Base-by-base conservation (phyloP, 2,888 invertebrate genomes). In the Polia nebulosa region DNA sequence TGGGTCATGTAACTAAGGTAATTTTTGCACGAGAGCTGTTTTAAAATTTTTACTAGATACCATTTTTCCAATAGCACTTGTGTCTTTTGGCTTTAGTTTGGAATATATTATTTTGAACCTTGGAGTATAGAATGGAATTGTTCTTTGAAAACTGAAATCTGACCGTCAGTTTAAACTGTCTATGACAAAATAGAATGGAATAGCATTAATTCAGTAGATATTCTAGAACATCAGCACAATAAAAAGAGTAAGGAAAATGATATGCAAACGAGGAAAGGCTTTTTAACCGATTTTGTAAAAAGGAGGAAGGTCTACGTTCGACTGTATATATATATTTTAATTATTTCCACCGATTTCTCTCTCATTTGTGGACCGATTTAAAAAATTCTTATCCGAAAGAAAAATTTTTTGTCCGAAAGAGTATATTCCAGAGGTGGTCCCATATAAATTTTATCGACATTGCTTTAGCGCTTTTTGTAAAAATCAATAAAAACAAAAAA, bases 1-100 rank as follows among this genome's bases (percentile, higher is more conserved):
- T 83, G 70, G 83, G 83, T 81, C 83, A 80, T 81, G 83, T 78
- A 78, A 80, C 76, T 73, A 72, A 72, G 44, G 74, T 76, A 75
- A 83, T 83, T 72, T 78, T 81, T 80, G 74, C 64, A 67, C 55
- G 69, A 68, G 69, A 66, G 57, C 69, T 53, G 64, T 65, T 82
- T 78, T 80, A 75, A 78, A 78, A 67, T 70, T 68, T 52, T 61
- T 56, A 73, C 58, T 70, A 56, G 73, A 65, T 47, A 64, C 67
- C 53, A 58, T 67, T 75, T 75, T 79, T 69, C 67, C 77, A 73
- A 81, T 77, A 62, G 34, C 49, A 32, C 34, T 76, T 49, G n/a
- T 58, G 45, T 56, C 29, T 65, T 65, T 65, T 59, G 56, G 47
- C 17, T 72, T 22, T 45, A 25, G 22, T 39, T 63, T 41, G 15